Percentiles rank a stretch among this genome's conserved stretches.
Conservation (phyloP, 1,140 invertebrate genomes). For the Drosophila equinoxialis region DNA sequence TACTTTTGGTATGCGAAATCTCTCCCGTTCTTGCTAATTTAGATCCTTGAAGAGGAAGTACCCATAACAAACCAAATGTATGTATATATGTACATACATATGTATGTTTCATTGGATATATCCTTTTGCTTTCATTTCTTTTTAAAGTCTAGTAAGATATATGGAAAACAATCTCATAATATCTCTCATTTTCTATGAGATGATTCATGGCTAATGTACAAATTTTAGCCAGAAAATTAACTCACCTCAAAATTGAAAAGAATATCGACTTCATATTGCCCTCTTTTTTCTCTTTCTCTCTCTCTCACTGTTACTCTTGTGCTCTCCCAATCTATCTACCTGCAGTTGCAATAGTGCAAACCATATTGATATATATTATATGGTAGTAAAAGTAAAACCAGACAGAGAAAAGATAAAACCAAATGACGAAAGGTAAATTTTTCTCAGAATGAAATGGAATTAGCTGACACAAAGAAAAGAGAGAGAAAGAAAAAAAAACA, state of each 20-base stretch:
- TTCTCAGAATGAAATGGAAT: conserved; percentile 2
- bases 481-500: neutral
- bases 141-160: too few species aligned
- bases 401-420: neutral
- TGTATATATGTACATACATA: too few species aligned
- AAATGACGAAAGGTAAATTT: conserved; percentile 10
- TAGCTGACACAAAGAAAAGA: conserved; percentile 1
- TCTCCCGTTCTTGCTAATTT: too few species aligned
- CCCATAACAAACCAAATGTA: too few species aligned
- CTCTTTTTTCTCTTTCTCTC: neutral
- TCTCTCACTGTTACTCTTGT: neutral
- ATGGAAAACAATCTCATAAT: too few species aligned
- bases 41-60: too few species aligned
- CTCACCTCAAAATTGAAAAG: neutral
- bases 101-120: too few species aligned
- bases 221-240: neutral
- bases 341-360: neutral
- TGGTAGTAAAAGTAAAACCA: neutral
- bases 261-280: neutral
- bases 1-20: too few species aligned
- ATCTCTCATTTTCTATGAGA: neutral
- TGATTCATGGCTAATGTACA: neutral
- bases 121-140: too few species aligned
- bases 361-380: neutral
- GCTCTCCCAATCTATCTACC: neutral